Evolutionary conservation across 2,888 invertebrate genomes (phyloP).

Genomic region (Dolomedes plantarius): DNA sequence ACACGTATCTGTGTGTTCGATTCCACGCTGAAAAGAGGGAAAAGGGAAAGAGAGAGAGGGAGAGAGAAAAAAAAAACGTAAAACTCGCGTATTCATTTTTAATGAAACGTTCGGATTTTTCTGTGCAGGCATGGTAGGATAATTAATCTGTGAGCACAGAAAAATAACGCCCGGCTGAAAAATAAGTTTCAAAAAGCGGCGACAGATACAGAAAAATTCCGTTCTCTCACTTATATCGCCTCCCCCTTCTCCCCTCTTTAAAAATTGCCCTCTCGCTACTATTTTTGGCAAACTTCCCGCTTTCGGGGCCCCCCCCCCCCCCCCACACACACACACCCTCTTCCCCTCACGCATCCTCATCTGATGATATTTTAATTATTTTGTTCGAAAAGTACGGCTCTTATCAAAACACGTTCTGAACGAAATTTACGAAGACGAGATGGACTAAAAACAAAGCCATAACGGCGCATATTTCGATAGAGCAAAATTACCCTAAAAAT

Average conservation of each 20-base stretch:
- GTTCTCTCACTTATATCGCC: not conserved
- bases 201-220: conserved; percentile 7
- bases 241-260: not conserved
- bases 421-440: conserved; percentile 18
- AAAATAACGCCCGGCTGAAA: conserved; percentile 17
- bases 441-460: conserved; percentile 54
- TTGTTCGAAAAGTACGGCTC: not conserved
- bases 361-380: conserved; percentile 18
- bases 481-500: conserved; percentile 54
- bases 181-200: conserved; percentile 24
- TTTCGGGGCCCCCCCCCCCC: not conserved
- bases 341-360: too few species aligned
- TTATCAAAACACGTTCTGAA: conserved; percentile 9
- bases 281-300: conserved; percentile 9
- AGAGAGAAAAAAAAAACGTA: not conserved
- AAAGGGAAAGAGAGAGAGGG: not conserved
- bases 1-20: not conserved
- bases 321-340: not conserved
- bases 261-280: conserved; percentile 29
- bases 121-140: not conserved
- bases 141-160: not conserved
- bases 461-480: conserved; percentile 40
- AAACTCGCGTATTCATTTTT: not conserved
- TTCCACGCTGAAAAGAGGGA: not conserved
- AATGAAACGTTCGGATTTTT: conserved; percentile 8